Percentiles rank a stretch among this genome's conserved stretches.
phyloP scores from a whole-genome alignment of 2,797 vertebrate species.

The Echeneis naucrates region DNA sequence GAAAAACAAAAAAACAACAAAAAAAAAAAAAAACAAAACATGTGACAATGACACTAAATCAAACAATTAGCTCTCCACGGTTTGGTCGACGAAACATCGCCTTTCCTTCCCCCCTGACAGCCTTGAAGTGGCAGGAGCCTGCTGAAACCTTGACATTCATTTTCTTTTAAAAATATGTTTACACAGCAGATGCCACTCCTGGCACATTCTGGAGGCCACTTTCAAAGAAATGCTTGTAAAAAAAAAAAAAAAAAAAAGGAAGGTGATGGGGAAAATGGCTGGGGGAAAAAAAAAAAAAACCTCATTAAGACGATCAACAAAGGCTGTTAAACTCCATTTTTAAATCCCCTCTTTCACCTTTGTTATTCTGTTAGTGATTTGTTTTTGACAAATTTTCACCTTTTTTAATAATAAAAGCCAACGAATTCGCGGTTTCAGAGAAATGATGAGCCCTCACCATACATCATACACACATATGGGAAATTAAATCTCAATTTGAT shows the following conservation, averaged over 20 bases:
- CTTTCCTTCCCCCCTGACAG: neutral
- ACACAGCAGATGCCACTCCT: too few relatives aligned
- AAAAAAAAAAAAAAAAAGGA: conserved; percentile 23
- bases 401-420: conserved; percentile 6
- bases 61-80: neutral
- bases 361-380: neutral
- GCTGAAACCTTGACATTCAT: neutral
- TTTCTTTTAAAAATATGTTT: neutral
- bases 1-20: too few relatives aligned
- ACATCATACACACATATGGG: conserved; percentile 40
- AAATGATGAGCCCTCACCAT: conserved; percentile 21
- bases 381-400: neutral
- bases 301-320: conserved; percentile 7
- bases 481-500: conserved; percentile 73
- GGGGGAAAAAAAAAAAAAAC: too few relatives aligned
- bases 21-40: too few relatives aligned
- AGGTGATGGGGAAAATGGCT: neutral
- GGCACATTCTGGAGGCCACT: neutral
- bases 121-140: conserved; percentile 3
- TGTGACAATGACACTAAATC: conserved; percentile 2
- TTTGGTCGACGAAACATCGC: neutral
- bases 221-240: neutral
- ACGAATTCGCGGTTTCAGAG: conserved; percentile 13
- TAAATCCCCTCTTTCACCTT: neutral
- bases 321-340: neutral